Evolutionary conservation across 2,113 vertebrate species (phyloP).

Genomic region (Cnemophilus loriae): DNA sequence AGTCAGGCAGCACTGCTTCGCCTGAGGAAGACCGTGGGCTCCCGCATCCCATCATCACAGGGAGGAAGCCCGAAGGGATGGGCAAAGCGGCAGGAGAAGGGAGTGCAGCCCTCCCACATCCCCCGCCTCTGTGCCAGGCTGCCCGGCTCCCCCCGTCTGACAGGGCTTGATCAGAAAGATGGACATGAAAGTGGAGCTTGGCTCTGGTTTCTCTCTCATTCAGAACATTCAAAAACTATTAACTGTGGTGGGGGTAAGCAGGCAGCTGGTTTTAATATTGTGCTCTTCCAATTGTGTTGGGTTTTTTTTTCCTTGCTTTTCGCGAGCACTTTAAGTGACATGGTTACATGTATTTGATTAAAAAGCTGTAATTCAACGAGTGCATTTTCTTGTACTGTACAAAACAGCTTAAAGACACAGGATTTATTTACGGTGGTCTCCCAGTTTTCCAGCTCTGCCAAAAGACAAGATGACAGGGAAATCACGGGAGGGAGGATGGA

Average conservation of each 20-base stretch:
- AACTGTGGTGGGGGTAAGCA: conserved; percentile 69
- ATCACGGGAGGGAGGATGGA: not conserved
- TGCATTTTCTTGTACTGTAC: conserved; percentile 61
- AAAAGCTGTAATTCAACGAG: conserved; percentile 73
- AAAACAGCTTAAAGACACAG: conserved; percentile 65
- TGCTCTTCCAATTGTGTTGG: conserved; percentile 66
- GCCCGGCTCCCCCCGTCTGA: conserved; percentile 21
- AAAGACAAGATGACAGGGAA: conserved; percentile 11
- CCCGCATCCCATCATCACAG: not conserved
- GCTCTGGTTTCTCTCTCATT: conserved; percentile 65
- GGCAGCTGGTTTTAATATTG: conserved; percentile 55
- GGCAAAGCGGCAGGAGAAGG: not conserved
- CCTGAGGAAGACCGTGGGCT: not conserved
- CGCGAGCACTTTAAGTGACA: conserved; percentile 73
- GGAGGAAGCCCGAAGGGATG: not conserved
- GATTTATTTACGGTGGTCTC: conserved; percentile 54
- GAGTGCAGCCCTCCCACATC: not conserved
- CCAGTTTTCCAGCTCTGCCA: not conserved
- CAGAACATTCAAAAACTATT: conserved; percentile 73
- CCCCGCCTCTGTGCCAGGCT: not conserved
- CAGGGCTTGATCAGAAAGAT: conserved; percentile 63
- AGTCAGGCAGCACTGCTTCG: accelerated
- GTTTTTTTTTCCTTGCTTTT: conserved; percentile 40
- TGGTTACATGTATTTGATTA: conserved; percentile 75
- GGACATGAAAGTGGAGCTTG: conserved; percentile 70